A percentile compares a stretch with the other conserved stretches of the same genome.
phyloP scores from a whole-genome alignment of 2,797 vertebrate genomes.

The Myotis myotis region DNA sequence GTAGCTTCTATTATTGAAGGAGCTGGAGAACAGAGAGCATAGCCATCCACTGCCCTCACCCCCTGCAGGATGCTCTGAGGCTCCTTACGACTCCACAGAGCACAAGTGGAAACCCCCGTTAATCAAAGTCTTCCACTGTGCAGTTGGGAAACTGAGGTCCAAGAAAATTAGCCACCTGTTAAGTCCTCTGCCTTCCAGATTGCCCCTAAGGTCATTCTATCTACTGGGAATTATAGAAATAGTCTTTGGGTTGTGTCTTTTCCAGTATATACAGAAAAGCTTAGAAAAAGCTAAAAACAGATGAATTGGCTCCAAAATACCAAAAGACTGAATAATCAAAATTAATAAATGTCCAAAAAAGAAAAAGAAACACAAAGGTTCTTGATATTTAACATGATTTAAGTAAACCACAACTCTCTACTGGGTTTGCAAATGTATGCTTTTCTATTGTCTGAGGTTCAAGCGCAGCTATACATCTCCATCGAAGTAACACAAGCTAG shows the following conservation, averaged over 20 bases:
- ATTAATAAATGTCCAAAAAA: not conserved
- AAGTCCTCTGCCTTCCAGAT: not conserved
- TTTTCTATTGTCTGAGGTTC: not conserved
- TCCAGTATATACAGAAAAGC: not conserved
- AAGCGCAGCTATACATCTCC: not conserved
- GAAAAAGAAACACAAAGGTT: not conserved
- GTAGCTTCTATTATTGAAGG: not conserved
- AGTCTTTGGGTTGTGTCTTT: not conserved
- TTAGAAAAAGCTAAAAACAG: conserved; percentile 22
- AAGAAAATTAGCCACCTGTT: not conserved
- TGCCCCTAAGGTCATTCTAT: not conserved
- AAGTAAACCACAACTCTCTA: not conserved
- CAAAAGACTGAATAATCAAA: not conserved
- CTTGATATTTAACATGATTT: not conserved
- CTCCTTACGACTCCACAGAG: not conserved
- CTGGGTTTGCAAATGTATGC: not conserved
- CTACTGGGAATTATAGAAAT: not conserved
- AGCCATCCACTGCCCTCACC: not conserved
- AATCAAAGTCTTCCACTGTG: not conserved
- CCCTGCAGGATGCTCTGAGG: not conserved
- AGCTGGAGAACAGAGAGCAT: not conserved
- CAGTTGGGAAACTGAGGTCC: not conserved
- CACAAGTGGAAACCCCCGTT: not conserved
- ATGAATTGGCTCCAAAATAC: conserved; percentile 4
- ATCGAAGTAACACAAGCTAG: not conserved